phyloP scores from a whole-genome alignment of 2,797 vertebrate species.

The Mormyrus proboscirostris region DNA sequence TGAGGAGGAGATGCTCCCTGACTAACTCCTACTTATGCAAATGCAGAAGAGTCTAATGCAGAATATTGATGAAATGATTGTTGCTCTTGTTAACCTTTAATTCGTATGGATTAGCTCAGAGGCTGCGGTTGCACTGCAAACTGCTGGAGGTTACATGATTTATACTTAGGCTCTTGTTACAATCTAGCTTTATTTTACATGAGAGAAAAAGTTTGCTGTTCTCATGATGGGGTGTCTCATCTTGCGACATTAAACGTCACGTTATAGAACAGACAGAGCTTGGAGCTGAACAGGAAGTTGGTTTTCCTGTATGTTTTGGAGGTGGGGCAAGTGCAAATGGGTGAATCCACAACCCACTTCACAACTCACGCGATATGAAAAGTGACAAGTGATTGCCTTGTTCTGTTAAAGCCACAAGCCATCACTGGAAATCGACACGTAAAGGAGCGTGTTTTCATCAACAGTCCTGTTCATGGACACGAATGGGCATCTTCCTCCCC shows the following conservation, averaged over 20 bases:
- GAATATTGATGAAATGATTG: neutral
- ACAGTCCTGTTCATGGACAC: neutral
- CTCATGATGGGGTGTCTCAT: neutral
- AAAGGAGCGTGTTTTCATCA: neutral
- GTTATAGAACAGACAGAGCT: no score
- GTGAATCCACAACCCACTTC: neutral
- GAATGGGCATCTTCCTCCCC: neutral
- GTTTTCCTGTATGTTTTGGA: neutral
- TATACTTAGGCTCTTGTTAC: neutral
- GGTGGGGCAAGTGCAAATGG: neutral
- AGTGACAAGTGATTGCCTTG: neutral
- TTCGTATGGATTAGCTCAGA: neutral
- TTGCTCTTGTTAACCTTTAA: neutral
- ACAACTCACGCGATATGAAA: neutral
- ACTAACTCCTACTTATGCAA: neutral
- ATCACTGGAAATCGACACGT: neutral
- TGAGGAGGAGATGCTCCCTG: neutral
- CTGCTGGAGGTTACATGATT: slow-evolving; percentile 4
- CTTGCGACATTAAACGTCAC: neutral
- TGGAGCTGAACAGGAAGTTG: neutral
- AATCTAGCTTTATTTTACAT: neutral
- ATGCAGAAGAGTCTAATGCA: neutral
- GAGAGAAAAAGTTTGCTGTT: neutral
- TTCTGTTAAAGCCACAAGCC: neutral
- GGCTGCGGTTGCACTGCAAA: neutral